Evolutionary conservation across 1,140 invertebrate species (phyloP).

Genomic region (Bathynomus jamesi): DNA sequence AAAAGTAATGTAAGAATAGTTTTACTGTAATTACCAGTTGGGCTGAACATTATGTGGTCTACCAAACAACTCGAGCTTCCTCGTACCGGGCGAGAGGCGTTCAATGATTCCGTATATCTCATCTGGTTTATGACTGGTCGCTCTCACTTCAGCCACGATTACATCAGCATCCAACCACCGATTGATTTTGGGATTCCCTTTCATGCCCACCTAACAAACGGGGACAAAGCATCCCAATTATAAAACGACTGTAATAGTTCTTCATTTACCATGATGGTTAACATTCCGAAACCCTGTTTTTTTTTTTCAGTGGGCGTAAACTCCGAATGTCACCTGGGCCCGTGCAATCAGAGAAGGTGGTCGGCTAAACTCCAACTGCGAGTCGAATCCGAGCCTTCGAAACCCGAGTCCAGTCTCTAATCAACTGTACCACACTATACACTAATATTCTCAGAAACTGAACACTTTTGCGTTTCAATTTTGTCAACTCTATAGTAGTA

Average conservation of each 20-base stretch:
- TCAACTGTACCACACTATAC: no score
- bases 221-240: not conserved
- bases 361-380: no score
- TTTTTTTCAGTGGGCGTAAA: not conserved
- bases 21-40: slow-evolving; percentile 86
- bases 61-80: slow-evolving; percentile 96
- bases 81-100: slow-evolving; percentile 63
- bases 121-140: slow-evolving; percentile 95
- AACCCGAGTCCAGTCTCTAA: no score
- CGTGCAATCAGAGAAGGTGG: no score
- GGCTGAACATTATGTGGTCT: slow-evolving; percentile 95
- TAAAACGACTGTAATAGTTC: no score
- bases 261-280: no score
- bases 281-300: not conserved
- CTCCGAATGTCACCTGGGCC: no score
- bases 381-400: no score
- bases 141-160: slow-evolving; percentile 93
- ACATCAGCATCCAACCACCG: slow-evolving; percentile 93
- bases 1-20: no score
- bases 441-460: no score
- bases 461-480: no score
- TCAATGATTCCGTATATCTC: slow-evolving; percentile 84
- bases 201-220: slow-evolving; percentile 63
- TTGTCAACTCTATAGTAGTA: no score
- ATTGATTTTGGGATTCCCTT: slow-evolving; percentile 89